Evolutionary conservation across 1,140 invertebrate genomes (phyloP).

Genomic region (Aleiodes sp.): DNA sequence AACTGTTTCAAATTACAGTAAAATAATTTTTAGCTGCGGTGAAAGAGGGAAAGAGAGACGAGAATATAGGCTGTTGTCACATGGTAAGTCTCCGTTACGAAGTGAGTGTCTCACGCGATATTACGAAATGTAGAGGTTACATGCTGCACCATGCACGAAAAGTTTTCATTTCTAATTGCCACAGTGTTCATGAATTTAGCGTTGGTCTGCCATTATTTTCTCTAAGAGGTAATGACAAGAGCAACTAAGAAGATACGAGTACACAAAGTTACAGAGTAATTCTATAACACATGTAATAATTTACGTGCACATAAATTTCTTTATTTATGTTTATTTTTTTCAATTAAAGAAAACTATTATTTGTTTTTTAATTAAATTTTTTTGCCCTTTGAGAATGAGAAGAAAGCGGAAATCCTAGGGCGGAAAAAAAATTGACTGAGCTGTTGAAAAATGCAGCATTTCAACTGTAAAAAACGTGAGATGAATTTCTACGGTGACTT

Average conservation of each 20-base stretch:
- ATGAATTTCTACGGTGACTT: no score
- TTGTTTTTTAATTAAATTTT: no score
- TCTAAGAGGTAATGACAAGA: background rate
- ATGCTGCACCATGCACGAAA: background rate
- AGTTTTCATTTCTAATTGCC: slow-evolving; percentile 21
- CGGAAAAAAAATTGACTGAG: no score
- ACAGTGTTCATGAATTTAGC: background rate
- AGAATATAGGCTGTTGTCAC: slow-evolving; percentile 24
- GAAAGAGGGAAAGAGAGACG: no score
- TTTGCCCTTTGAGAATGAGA: no score
- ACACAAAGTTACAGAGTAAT: background rate
- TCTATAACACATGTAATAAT: no score
- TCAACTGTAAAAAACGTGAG: no score
- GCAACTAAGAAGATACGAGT: slow-evolving; percentile 2
- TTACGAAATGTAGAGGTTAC: background rate
- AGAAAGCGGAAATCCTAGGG: no score
- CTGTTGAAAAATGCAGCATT: no score
- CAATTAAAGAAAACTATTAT: no score
- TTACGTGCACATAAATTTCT: no score
- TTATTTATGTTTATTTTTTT: no score
- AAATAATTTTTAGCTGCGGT: slow-evolving; percentile 29
- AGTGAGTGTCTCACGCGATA: slow-evolving; percentile 10
- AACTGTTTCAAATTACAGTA: slow-evolving; percentile 28
- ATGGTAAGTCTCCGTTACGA: slow-evolving; percentile 1
- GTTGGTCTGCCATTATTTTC: background rate